phyloP scores from a whole-genome alignment of 2,888 invertebrate species.

The Spatulosminthurus flaviceps region DNA sequence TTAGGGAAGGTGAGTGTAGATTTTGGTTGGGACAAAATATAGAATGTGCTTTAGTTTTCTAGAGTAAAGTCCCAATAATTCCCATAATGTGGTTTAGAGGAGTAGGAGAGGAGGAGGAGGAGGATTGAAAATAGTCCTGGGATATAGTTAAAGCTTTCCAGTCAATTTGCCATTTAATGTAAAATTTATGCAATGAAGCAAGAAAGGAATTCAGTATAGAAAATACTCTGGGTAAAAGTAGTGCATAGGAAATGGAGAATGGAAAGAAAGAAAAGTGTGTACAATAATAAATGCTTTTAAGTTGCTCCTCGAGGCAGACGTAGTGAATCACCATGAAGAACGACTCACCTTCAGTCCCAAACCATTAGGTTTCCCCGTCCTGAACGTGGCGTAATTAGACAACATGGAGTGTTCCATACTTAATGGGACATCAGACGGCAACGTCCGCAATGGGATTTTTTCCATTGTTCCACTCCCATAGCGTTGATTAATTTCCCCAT shows the following conservation, averaged over 20 bases:
- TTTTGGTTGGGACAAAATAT: too few relatives aligned
- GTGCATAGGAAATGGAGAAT: background rate
- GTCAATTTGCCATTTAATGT: background rate
- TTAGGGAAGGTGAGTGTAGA: too few relatives aligned
- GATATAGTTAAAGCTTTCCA: background rate
- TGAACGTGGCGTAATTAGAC: slow-evolving; percentile 64
- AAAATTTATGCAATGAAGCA: slow-evolving; percentile 30
- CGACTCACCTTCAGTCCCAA: slow-evolving; percentile 62
- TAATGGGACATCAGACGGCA: slow-evolving; percentile 60
- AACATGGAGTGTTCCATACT: slow-evolving; percentile 55
- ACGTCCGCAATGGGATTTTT: slow-evolving; percentile 60
- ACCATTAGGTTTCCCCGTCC: slow-evolving; percentile 63
- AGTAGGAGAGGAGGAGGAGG: background rate
- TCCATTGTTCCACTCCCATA: slow-evolving; percentile 54
- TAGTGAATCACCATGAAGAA: slow-evolving; percentile 43
- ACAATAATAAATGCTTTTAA: slow-evolving; percentile 24
- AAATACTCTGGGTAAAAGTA: background rate
- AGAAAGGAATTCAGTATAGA: background rate
- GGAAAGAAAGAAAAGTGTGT: background rate
- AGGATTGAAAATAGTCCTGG: background rate
- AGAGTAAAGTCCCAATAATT: too few relatives aligned
- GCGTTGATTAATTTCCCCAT: slow-evolving; percentile 64
- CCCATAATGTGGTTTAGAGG: background rate
- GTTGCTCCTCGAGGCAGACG: background rate
- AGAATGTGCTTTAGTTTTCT: too few relatives aligned